Conservation (phyloP, 2,113 vertebrate genomes). For the Hippocampus abdominalis region DNA sequence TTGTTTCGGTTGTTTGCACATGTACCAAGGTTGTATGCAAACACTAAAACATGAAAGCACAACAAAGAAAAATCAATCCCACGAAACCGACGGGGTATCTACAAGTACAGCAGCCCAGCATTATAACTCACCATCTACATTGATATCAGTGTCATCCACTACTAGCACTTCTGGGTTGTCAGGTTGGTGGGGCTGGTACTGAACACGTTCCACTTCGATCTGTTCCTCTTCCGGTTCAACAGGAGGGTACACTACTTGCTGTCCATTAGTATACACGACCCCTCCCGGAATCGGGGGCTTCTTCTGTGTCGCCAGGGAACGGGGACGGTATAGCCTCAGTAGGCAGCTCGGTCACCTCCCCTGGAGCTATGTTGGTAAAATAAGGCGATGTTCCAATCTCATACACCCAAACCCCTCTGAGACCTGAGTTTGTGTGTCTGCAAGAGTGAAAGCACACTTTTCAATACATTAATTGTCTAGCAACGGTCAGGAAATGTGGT, state of each 20-base stretch:
- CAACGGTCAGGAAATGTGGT: neutral
- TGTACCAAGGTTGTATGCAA: slow-evolving; percentile 83
- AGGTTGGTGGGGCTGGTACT: slow-evolving; percentile 66
- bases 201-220: slow-evolving; percentile 60
- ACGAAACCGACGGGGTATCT: neutral
- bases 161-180: slow-evolving; percentile 77
- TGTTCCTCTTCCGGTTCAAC: slow-evolving; percentile 34
- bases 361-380: slow-evolving; percentile 70
- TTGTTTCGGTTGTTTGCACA: slow-evolving; percentile 82
- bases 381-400: slow-evolving; percentile 82
- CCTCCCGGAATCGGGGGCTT: neutral
- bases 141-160: slow-evolving; percentile 71
- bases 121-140: slow-evolving; percentile 78
- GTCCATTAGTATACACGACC: slow-evolving; percentile 18
- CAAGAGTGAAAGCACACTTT: neutral
- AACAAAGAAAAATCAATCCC: neutral
- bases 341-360: slow-evolving; percentile 65
- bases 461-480: neutral
- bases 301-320: neutral
- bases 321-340: slow-evolving; percentile 20
- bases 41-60: slow-evolving; percentile 74
- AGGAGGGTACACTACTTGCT: slow-evolving; percentile 38
- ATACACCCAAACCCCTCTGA: slow-evolving; percentile 84
- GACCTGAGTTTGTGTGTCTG: slow-evolving; percentile 86
- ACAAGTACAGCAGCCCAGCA: no score